Conservation (phyloP, 1,140 invertebrate genomes). For the Drosophila littoralis region DNA sequence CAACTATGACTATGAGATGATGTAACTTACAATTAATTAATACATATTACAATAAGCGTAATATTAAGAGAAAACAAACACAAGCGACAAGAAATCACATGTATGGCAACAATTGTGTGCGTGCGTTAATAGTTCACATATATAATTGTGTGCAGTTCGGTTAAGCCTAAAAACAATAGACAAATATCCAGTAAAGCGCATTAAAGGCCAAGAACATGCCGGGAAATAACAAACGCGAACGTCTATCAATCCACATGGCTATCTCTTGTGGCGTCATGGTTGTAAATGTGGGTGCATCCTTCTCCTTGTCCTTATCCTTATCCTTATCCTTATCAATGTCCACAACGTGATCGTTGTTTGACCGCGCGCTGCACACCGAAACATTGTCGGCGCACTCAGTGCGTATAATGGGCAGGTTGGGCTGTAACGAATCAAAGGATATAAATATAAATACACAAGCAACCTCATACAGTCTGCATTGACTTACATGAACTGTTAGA, state of each 20-base stretch:
- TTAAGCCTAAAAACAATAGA: conserved; percentile 83
- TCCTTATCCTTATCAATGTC: conserved; percentile 74
- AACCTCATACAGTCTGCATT: not conserved
- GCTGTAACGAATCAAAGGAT: conserved; percentile 21
- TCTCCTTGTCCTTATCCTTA: conserved; percentile 61
- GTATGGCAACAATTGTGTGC: conserved; percentile 36
- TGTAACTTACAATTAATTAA: conserved; percentile 40
- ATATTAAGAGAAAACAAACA: conserved; percentile 48
- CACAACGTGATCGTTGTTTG: conserved; percentile 68
- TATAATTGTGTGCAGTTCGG: conserved; percentile 5
- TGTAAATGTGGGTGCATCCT: conserved; percentile 86
- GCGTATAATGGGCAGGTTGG: conserved; percentile 76
- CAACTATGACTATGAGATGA: conserved; percentile 60
- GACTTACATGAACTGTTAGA: conserved; percentile 86
- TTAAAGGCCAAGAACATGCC: conserved; percentile 92
- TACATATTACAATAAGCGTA: conserved; percentile 47
- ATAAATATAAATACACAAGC: not conserved
- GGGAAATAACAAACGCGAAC: conserved; percentile 91
- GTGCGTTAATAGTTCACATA: conserved; percentile 15
- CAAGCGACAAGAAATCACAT: conserved; percentile 66
- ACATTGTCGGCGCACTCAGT: conserved; percentile 74
- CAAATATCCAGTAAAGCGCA: conserved; percentile 93
- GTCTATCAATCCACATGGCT: conserved; percentile 92
- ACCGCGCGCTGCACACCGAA: conserved; percentile 66
- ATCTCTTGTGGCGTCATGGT: conserved; percentile 95